A percentile compares a stretch with the other conserved stretches of the same genome.
Conservation (phyloP, 2,888 invertebrate genomes). For the Hyalella azteca region DNA sequence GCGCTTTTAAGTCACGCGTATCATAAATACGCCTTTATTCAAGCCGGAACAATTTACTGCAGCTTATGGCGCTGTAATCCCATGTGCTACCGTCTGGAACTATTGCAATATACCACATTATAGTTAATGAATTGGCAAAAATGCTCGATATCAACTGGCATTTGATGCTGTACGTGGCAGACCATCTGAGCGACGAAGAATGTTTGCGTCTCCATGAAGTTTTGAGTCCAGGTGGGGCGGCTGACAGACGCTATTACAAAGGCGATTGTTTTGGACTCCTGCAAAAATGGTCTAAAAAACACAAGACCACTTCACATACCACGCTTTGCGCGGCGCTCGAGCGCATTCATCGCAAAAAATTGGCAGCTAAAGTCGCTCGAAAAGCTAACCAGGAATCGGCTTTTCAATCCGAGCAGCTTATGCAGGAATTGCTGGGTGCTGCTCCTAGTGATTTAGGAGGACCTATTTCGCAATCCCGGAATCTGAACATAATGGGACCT, state of each 20-base stretch:
- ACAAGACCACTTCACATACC: background rate
- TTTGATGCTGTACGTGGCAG: conserved; percentile 3
- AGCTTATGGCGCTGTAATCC: too few relatives aligned
- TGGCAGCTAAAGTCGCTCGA: conserved; percentile 14
- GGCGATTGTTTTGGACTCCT: conserved; percentile 12
- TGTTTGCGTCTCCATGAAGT: conserved; percentile 1
- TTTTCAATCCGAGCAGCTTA: conserved; percentile 21
- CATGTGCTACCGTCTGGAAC: too few relatives aligned
- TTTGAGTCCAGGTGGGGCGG: background rate
- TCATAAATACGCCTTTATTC: too few relatives aligned
- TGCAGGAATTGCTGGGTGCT: conserved; percentile 8
- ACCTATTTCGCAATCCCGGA: too few relatives aligned
- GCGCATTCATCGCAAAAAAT: conserved; percentile 19
- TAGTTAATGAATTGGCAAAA: background rate
- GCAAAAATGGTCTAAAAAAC: conserved; percentile 2
- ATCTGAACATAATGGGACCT: background rate
- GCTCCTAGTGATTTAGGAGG: too few relatives aligned
- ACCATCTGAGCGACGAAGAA: conserved; percentile 13
- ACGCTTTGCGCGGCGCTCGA: conserved; percentile 14
- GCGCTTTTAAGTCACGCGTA: too few relatives aligned
- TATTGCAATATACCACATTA: too few relatives aligned
- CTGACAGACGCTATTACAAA: background rate
- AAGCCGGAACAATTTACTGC: too few relatives aligned
- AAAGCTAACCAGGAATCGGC: conserved; percentile 33
- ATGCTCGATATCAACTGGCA: conserved; percentile 8